These are phyloP conservation scores for Pachyseris speciosa DNA, from an alignment of 64 coral and sea anemone species.

Conservation along the genomic window DNA sequence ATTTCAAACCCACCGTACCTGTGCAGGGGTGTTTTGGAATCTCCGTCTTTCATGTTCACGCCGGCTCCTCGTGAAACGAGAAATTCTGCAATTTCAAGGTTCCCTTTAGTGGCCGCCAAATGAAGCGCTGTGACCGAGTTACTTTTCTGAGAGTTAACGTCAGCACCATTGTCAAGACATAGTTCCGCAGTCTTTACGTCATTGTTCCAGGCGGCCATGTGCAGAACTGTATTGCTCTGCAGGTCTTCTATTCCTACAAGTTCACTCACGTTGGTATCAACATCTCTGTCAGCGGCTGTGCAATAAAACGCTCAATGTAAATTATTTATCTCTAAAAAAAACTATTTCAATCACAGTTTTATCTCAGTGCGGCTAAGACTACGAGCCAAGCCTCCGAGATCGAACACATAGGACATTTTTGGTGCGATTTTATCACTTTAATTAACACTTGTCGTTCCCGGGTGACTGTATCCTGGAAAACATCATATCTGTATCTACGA, in stretches of 20 bases:
- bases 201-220: constrained; percentile 33
- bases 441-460: too few species aligned
- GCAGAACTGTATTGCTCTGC: constrained; percentile 21
- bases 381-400: too few species aligned
- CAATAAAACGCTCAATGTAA: background rate
- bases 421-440: too few species aligned
- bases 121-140: background rate
- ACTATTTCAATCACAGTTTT: too few species aligned
- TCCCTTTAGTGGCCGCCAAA: constrained; percentile 4
- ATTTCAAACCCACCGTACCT: too few species aligned
- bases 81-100: constrained; percentile 20
- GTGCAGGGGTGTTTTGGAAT: constrained; percentile 51
- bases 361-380: too few species aligned
- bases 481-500: too few species aligned
- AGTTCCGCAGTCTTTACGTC: constrained; percentile 10
- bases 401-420: too few species aligned
- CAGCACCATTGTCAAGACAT: constrained; percentile 10
- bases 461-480: too few species aligned
- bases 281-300: constrained; percentile 1
- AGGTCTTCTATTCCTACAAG: background rate
- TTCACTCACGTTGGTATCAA: background rate
- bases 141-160: background rate
- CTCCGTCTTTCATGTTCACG: constrained; percentile 17
- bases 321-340: too few species aligned
- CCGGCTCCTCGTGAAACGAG: background rate